Percentiles rank a stretch among this genome's conserved stretches.
These are phyloP conservation scores for Xiphydria camelus DNA, from an alignment of 2,888 invertebrate species.

Conservation along the genomic window DNA sequence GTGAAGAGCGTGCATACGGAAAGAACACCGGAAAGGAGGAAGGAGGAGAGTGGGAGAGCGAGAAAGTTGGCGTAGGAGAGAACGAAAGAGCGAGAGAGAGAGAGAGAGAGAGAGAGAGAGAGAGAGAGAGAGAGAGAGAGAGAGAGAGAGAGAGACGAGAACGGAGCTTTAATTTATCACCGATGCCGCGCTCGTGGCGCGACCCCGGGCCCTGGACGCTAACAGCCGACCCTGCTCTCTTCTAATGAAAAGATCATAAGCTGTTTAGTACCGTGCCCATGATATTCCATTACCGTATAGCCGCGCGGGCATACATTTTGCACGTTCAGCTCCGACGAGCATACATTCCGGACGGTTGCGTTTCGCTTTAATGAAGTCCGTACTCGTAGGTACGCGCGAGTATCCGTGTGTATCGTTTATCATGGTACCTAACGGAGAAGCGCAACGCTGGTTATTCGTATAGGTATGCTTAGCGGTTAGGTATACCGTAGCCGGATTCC, in stretches of 20 bases:
- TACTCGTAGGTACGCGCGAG: too few species aligned
- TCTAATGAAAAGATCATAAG: slow-evolving; percentile 9
- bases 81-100: too few species aligned
- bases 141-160: slow-evolving; percentile 25
- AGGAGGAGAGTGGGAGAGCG: neutral
- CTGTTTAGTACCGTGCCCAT: neutral
- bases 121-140: slow-evolving; percentile 25
- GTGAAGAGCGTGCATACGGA: slow-evolving; percentile 9
- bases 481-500: too few species aligned
- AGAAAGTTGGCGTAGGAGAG: neutral
- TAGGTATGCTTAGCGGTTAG: too few species aligned
- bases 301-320: too few species aligned
- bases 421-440: too few species aligned
- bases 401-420: too few species aligned
- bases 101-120: slow-evolving; percentile 20
- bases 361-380: too few species aligned
- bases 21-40: slow-evolving; percentile 1
- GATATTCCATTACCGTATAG: too few species aligned
- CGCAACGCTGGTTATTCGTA: too few species aligned
- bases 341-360: too few species aligned
- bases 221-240: slow-evolving; percentile 5
- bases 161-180: slow-evolving; percentile 47
- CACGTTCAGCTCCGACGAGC: too few species aligned
- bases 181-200: slow-evolving; percentile 20
- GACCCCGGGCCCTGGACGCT: slow-evolving; percentile 24